Evolutionary conservation across 2,797 vertebrate genomes (phyloP).

Genomic region (Rhadinocentrus ornatus): DNA sequence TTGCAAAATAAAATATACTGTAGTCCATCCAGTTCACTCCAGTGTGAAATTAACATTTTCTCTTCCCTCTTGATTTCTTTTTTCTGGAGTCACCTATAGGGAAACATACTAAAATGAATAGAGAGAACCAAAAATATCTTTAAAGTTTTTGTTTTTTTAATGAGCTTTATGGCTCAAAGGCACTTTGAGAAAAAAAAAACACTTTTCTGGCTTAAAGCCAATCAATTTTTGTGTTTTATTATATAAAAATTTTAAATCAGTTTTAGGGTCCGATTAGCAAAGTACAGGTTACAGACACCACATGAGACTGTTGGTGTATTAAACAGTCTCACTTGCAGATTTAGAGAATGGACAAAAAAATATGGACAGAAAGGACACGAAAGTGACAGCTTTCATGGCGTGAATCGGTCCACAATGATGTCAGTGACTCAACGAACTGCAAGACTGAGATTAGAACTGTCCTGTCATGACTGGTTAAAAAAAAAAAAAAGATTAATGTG

Average conservation of each 20-base stretch:
- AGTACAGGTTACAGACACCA: conserved; percentile 62
- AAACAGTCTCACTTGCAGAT: conserved; percentile 51
- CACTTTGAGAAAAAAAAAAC: not conserved
- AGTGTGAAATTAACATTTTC: conserved; percentile 69
- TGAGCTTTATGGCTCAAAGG: conserved; percentile 3
- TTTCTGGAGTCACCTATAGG: conserved; percentile 77
- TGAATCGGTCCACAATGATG: conserved; percentile 54
- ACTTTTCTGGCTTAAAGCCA: not conserved
- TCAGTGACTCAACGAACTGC: conserved; percentile 55
- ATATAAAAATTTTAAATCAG: conserved; percentile 40
- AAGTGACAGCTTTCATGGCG: conserved; percentile 63
- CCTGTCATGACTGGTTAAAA: conserved; percentile 1
- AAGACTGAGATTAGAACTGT: conserved; percentile 26
- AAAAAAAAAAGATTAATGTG: conserved; percentile 12
- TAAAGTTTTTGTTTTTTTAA: too few relatives aligned
- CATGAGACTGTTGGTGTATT: conserved; percentile 56
- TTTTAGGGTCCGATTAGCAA: conserved; percentile 32
- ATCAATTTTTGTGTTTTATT: not conserved
- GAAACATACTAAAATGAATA: conserved; percentile 63
- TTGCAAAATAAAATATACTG: conserved; percentile 30
- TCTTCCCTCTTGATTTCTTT: conserved; percentile 79
- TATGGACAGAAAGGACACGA: conserved; percentile 67
- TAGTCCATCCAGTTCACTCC: conserved; percentile 44
- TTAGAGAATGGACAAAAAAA: conserved; percentile 68
- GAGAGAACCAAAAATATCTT: conserved; percentile 13